Conservation (phyloP, 2,113 vertebrate species). For the Athene noctua region DNA sequence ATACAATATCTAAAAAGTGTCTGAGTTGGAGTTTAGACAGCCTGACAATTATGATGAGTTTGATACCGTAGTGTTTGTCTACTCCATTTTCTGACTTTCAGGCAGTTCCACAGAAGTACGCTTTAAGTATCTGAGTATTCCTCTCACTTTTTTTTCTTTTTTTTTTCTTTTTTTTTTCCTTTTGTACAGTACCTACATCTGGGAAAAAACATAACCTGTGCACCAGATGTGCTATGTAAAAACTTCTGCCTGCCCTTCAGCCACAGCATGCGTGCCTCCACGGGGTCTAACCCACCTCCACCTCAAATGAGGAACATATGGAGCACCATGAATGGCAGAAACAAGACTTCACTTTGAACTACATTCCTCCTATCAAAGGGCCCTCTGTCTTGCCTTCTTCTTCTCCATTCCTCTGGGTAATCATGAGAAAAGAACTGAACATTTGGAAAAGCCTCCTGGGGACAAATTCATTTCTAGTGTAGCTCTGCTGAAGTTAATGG, state of each 20-base stretch:
- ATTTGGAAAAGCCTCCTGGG: conserved; percentile 50
- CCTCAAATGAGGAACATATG: conserved; percentile 58
- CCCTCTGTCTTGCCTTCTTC: conserved; percentile 47
- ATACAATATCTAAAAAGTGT: conserved; percentile 40
- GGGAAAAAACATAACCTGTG: conserved; percentile 8
- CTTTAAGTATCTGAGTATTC: conserved; percentile 28
- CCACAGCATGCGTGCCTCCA: not conserved
- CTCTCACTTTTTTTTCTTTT: not conserved
- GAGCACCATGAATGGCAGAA: conserved; percentile 29
- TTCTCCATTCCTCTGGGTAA: conserved; percentile 34
- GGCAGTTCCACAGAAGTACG: not conserved
- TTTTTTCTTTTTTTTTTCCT: not conserved
- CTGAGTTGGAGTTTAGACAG: conserved; percentile 43
- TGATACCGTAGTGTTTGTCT: not conserved
- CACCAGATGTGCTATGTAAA: conserved; percentile 41
- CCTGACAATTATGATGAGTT: not conserved
- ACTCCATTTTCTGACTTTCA: conserved; percentile 17
- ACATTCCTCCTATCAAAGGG: conserved; percentile 40
- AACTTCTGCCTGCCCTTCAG: conserved; percentile 7
- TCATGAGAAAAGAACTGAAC: conserved; percentile 28
- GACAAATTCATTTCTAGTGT: conserved; percentile 43
- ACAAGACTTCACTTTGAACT: conserved; percentile 16
- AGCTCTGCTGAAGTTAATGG: conserved; percentile 49
- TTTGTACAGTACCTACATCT: not conserved
- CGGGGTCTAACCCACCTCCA: not conserved